Percentiles rank a stretch among this genome's conserved stretches.
These are phyloP conservation scores for Hypomecis atomaria DNA, from an alignment of 2,888 invertebrate genomes.

Conservation along the genomic window DNA sequence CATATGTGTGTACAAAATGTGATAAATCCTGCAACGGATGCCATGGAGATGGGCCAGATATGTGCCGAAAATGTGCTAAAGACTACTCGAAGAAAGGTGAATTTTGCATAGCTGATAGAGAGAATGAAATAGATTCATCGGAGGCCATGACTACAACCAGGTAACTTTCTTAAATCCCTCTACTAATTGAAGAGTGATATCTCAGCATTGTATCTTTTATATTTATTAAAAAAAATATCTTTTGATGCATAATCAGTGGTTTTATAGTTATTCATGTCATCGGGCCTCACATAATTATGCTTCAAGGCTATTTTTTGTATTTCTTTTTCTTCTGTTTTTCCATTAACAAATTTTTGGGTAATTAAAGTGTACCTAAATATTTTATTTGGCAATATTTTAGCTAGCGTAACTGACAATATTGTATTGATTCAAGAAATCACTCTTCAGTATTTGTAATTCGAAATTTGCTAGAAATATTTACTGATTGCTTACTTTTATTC, in stretches of 20 bases:
- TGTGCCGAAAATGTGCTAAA: constrained; percentile 92
- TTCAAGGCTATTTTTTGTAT: too few species aligned
- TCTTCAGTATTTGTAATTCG: background rate
- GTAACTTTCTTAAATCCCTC: constrained; percentile 48
- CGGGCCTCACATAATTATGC: too few species aligned
- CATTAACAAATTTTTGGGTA: too few species aligned
- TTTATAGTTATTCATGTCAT: too few species aligned
- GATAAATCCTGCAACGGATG: constrained; percentile 94
- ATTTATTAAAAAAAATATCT: too few species aligned
- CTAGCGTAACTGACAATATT: too few species aligned
- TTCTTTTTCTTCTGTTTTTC: too few species aligned
- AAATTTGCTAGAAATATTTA: constrained; percentile 15
- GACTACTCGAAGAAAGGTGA: constrained; percentile 90
- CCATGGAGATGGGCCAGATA: constrained; percentile 95
- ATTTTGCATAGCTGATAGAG: constrained; percentile 89
- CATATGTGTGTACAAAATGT: constrained; percentile 91
- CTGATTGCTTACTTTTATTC: constrained; percentile 56
- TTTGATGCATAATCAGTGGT: too few species aligned
- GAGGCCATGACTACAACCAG: constrained; percentile 68
- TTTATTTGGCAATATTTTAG: too few species aligned
- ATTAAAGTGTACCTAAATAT: too few species aligned
- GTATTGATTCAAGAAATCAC: background rate
- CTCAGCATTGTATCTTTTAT: background rate
- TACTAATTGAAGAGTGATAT: background rate
- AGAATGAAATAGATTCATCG: constrained; percentile 61